These are phyloP conservation scores for Lithophane semibrunnea DNA, from an alignment of 2,888 invertebrate genomes.

Conservation along the genomic window DNA sequence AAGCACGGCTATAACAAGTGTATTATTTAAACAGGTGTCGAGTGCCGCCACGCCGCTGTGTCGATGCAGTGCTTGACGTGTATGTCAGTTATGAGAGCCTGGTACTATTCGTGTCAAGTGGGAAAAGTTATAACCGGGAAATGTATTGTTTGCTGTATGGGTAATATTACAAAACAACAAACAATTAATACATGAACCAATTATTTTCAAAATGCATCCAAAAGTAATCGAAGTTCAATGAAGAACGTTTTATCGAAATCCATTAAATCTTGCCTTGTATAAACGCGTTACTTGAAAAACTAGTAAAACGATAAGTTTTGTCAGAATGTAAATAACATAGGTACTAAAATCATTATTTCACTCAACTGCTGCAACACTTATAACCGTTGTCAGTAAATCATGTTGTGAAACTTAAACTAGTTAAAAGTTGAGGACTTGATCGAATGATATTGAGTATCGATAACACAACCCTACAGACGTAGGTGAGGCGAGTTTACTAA, in stretches of 20 bases:
- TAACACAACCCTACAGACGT: slow-evolving; percentile 13
- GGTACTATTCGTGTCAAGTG: slow-evolving; percentile 20
- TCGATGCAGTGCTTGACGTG: slow-evolving; percentile 26
- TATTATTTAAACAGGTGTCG: slow-evolving; percentile 48
- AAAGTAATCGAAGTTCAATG: background rate
- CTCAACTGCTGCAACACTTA: background rate
- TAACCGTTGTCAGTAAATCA: background rate
- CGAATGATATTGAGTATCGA: slow-evolving; percentile 5
- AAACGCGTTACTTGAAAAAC: background rate
- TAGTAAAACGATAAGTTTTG: too few relatives aligned
- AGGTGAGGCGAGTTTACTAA: slow-evolving; percentile 8
- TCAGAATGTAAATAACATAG: background rate
- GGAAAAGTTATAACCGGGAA: slow-evolving; percentile 8
- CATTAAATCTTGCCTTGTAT: background rate
- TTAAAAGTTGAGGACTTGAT: slow-evolving; percentile 21
- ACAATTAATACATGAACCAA: background rate
- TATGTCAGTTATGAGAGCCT: slow-evolving; percentile 24
- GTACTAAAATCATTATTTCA: background rate
- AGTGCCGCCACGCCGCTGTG: slow-evolving; percentile 18
- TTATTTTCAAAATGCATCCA: background rate
- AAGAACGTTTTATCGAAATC: background rate
- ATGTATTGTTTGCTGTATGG: background rate
- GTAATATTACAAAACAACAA: background rate
- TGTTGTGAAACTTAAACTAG: slow-evolving; percentile 17
- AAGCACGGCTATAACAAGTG: slow-evolving; percentile 18